Percentiles rank a stretch among this genome's conserved stretches.
These are phyloP conservation scores for Hylaea fasciaria DNA, from an alignment of 2,888 invertebrate species.

Conservation along the genomic window DNA sequence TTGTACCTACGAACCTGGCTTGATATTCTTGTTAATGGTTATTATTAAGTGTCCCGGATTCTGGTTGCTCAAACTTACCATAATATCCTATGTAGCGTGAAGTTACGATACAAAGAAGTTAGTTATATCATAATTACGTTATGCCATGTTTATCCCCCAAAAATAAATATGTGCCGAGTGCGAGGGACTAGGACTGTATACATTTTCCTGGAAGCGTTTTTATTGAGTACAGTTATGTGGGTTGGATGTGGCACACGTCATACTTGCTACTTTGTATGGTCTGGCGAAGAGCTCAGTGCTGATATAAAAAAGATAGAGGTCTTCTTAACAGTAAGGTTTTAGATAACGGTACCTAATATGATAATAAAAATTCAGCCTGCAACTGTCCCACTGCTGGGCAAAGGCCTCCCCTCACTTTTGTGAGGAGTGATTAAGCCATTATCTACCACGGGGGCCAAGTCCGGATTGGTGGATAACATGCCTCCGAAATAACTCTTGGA, in stretches of 20 bases:
- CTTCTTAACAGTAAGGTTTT: neutral
- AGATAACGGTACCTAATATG: neutral
- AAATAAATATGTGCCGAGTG: constrained; percentile 15
- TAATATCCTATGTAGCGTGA: too few relatives aligned
- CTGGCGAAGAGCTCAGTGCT: neutral
- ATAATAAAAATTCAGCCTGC: too few relatives aligned
- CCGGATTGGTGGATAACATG: too few relatives aligned
- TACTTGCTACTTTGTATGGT: neutral
- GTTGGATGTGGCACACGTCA: constrained; percentile 14
- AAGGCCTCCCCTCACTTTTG: too few relatives aligned
- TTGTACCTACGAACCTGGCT: too few relatives aligned
- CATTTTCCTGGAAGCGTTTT: constrained; percentile 21
- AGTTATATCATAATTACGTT: constrained; percentile 6
- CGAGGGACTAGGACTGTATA: constrained; percentile 10
- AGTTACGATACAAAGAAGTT: neutral
- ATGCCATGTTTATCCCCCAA: neutral
- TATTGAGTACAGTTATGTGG: constrained; percentile 2
- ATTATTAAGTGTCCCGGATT: too few relatives aligned
- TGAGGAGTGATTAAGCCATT: too few relatives aligned
- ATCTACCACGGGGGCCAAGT: too few relatives aligned
- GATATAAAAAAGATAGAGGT: neutral
- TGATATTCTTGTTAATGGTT: too few relatives aligned
- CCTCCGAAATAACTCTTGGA: too few relatives aligned
- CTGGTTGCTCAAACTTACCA: neutral
- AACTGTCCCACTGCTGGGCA: too few relatives aligned